Base-by-base conservation (phyloP, 2,888 invertebrate species). In the Rutpela maculata region DNA sequence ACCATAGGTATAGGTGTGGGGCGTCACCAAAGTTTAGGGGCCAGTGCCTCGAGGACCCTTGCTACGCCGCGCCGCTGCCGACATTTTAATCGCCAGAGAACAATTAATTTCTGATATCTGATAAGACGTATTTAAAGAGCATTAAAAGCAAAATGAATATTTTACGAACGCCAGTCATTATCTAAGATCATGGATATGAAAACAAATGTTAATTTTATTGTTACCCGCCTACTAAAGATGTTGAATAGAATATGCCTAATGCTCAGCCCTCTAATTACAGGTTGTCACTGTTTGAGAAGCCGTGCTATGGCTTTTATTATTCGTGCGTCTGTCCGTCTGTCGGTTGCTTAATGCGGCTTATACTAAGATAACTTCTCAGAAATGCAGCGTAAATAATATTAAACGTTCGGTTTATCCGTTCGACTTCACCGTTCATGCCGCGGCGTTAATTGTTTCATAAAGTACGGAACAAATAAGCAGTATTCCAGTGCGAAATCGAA, bases 231-330 rank as follows among this genome's bases (percentile, higher is more conserved):
- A 80, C 80, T 81, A 75, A 65, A 79, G 79, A 85, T 85, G 81
- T 80, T 83, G 86, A 81, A 81, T 82, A 75, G 82, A 80, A 81
- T 80, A 82, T 81, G 81, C 82, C 85, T 85, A 87, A 86, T 86
- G 86, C 85, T 85, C 84, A 86, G 83, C 78, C 79, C 81, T 84
- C 85, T 88, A 88, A 88, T 88, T 88, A 86, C 88, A 77, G 88
- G 87, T 88, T 88, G 88, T 88, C 88, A 88, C 87, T 86, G 86
- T 85, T 67, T 85, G 85, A 87, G 83, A 85, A 83, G 85, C 83
- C 81, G 85, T 83, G 84, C 84, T 82, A 78, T 69, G 80, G 78
- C 82, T 85, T 84, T 84, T 85, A 85, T 85, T 85, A 84, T 87
- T 85, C 84, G 82, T 84, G 74, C 82, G 84, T 86, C 84, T 83